Evolutionary conservation across 2,113 vertebrate species (phyloP).

Genomic region (Piaya cayana): DNA sequence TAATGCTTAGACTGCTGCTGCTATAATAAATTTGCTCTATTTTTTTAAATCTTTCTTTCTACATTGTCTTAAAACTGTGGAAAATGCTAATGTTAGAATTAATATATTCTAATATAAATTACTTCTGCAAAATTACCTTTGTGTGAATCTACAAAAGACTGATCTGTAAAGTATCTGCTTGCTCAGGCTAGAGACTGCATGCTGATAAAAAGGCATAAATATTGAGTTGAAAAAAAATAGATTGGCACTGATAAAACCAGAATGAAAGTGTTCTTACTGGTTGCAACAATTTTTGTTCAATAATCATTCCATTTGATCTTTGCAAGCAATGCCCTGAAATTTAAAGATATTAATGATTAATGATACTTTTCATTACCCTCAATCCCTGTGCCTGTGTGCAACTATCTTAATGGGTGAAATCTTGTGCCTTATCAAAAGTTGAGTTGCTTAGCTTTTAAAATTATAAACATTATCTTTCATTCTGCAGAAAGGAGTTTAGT

Average conservation of each 20-base stretch:
- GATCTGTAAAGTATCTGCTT: not conserved
- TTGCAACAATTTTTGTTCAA: not conserved
- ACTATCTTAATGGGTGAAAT: not conserved
- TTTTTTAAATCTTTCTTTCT: not conserved
- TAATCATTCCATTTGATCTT: not conserved
- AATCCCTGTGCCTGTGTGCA: not conserved
- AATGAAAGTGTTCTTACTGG: not conserved
- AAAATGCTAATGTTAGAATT: not conserved
- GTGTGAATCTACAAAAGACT: not conserved
- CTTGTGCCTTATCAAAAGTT: not conserved
- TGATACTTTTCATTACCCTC: not conserved
- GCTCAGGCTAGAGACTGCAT: accelerated
- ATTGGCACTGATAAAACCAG: not conserved
- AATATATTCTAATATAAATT: not conserved
- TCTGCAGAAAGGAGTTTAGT: not conserved
- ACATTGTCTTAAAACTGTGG: not conserved
- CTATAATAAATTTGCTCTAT: not conserved
- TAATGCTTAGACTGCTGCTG: not conserved
- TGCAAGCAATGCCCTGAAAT: not conserved
- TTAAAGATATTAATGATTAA: not conserved
- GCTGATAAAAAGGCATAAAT: not conserved
- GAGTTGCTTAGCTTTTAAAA: not conserved
- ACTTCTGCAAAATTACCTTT: not conserved
- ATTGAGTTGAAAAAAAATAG: not conserved
- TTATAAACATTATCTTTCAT: not conserved